phyloP scores from a whole-genome alignment of 2,113 vertebrate genomes.

The Salvelinus namaycush region DNA sequence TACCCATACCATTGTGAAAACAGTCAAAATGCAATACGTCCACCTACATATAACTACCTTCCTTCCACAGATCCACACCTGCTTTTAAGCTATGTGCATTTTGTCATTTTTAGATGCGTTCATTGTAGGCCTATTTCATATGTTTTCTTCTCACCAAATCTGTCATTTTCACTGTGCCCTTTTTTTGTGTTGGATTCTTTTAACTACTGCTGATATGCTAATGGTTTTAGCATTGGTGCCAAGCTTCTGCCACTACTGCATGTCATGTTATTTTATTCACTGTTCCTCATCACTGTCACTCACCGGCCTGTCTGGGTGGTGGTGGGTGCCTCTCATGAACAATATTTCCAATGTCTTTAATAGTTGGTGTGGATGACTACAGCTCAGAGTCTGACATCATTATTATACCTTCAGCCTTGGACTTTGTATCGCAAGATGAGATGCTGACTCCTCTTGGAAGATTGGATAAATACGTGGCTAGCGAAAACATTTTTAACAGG shows the following conservation, averaged over 20 bases:
- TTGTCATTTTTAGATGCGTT: not conserved
- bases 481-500: constrained; percentile 93
- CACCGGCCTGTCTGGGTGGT: constrained; percentile 3
- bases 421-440: constrained; percentile 94
- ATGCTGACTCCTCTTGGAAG: constrained; percentile 90
- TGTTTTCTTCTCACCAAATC: not conserved
- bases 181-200: not conserved
- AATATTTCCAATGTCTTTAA: constrained; percentile 81
- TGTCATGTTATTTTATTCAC: not conserved
- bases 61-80: not conserved
- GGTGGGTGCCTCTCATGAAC: constrained; percentile 13
- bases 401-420: constrained; percentile 91
- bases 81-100: not conserved
- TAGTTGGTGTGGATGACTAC: constrained; percentile 93
- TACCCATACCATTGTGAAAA: not conserved
- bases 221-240: not conserved
- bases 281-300: not conserved
- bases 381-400: constrained; percentile 92
- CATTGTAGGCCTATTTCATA: not conserved
- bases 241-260: not conserved
- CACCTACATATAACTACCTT: too few species aligned
- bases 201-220: not conserved
- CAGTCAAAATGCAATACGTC: not conserved
- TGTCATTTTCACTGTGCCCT: not conserved
- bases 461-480: constrained; percentile 90